Conservation (phyloP, 2,113 vertebrate genomes). For the Gyps fulvus region DNA sequence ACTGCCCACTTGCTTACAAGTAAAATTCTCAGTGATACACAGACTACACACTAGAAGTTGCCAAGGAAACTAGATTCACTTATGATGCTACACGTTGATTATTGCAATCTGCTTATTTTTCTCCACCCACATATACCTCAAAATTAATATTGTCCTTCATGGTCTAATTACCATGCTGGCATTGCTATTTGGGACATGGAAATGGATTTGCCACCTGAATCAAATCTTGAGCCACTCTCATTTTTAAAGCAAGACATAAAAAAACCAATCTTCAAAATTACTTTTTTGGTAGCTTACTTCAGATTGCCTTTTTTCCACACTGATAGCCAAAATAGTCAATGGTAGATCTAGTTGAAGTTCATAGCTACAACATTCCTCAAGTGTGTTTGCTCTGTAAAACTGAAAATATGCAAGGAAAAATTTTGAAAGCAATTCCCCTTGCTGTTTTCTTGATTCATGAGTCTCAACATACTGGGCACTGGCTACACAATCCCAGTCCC, state of each 20-base stretch:
- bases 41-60: background rate
- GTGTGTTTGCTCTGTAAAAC: background rate
- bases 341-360: background rate
- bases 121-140: background rate
- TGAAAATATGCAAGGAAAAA: background rate
- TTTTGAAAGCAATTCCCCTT: background rate
- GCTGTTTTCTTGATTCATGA: background rate
- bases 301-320: background rate
- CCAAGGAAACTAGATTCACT: background rate
- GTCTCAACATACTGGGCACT: background rate
- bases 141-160: background rate
- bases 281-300: background rate
- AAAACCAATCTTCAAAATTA: background rate
- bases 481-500: background rate
- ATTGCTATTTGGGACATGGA: background rate
- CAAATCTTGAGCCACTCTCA: background rate
- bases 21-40: background rate
- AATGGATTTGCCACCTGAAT: background rate
- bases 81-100: background rate
- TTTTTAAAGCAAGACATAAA: background rate
- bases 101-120: background rate
- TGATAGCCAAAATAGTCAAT: background rate
- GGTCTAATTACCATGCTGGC: background rate
- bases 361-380: background rate
- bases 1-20: background rate